Evolutionary conservation across 2,113 vertebrate genomes (phyloP).

Genomic region (Leptosomus discolor): DNA sequence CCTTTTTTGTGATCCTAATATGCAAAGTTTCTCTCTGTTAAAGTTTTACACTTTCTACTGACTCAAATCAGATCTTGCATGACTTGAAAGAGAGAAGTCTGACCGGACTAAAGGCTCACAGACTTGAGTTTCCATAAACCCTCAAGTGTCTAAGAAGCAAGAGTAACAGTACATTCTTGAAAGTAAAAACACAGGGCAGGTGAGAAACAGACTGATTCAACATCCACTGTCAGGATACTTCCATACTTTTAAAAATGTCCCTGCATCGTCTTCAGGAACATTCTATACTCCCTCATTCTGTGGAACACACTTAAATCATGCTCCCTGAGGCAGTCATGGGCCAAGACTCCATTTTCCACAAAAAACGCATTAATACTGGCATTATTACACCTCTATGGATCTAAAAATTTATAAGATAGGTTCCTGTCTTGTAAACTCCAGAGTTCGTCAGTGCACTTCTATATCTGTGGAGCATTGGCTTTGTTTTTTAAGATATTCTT

Average conservation of each 20-base stretch:
- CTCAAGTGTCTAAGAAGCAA: background rate
- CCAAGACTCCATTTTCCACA: background rate
- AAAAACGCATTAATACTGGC: background rate
- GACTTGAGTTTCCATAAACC: background rate
- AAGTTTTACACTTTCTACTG: background rate
- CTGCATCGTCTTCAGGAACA: background rate
- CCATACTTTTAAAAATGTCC: background rate
- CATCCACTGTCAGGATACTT: background rate
- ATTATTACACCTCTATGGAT: background rate
- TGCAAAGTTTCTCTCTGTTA: background rate
- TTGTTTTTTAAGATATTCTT: background rate
- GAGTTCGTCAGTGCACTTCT: background rate
- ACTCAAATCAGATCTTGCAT: background rate
- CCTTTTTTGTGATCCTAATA: background rate
- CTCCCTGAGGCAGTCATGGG: fast-evolving
- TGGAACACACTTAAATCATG: background rate
- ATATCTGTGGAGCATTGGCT: background rate
- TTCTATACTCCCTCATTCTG: background rate
- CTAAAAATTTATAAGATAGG: background rate
- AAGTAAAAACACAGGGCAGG: background rate
- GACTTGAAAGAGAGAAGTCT: background rate
- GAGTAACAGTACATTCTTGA: background rate
- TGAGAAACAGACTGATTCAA: background rate
- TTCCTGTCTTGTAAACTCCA: background rate
- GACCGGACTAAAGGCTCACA: background rate